Conservation (phyloP, 2,113 vertebrate genomes). For the Phalacrocorax pelagicus region DNA sequence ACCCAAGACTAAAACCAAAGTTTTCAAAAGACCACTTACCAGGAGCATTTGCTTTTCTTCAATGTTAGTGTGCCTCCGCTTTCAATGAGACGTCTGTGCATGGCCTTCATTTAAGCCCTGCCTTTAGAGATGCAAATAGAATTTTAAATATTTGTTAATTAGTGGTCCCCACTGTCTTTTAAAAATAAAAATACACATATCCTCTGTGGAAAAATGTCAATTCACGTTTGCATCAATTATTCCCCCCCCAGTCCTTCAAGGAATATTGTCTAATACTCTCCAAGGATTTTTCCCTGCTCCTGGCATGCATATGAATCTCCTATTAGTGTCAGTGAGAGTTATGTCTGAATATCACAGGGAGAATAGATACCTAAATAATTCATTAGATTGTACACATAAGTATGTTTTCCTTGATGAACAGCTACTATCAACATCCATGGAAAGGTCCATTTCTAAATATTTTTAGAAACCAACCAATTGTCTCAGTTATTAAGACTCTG, state of each 20-base stretch:
- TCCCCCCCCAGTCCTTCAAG: not conserved
- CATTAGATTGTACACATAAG: not conserved
- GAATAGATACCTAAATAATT: constrained; percentile 60
- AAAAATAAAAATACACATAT: not conserved
- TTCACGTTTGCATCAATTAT: not conserved
- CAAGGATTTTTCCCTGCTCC: constrained; percentile 13
- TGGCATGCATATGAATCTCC: constrained; percentile 42
- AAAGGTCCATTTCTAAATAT: constrained; percentile 28
- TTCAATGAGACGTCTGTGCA: not conserved
- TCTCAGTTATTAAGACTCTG: not conserved
- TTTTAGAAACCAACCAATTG: not conserved
- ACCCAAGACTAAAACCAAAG: not conserved
- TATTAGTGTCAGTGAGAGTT: constrained; percentile 59
- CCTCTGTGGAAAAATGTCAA: constrained; percentile 26
- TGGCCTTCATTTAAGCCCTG: not conserved
- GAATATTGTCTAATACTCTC: constrained; percentile 34
- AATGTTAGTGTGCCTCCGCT: not conserved
- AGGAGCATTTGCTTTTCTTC: not conserved
- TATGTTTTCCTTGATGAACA: not conserved
- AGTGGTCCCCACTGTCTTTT: not conserved
- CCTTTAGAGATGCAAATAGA: not conserved
- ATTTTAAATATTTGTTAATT: constrained; percentile 19
- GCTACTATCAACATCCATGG: not conserved
- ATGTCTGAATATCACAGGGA: not conserved
- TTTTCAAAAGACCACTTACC: not conserved